Evolutionary conservation across 2,888 invertebrate genomes (phyloP).

Genomic region (Synergus gifuensis): DNA sequence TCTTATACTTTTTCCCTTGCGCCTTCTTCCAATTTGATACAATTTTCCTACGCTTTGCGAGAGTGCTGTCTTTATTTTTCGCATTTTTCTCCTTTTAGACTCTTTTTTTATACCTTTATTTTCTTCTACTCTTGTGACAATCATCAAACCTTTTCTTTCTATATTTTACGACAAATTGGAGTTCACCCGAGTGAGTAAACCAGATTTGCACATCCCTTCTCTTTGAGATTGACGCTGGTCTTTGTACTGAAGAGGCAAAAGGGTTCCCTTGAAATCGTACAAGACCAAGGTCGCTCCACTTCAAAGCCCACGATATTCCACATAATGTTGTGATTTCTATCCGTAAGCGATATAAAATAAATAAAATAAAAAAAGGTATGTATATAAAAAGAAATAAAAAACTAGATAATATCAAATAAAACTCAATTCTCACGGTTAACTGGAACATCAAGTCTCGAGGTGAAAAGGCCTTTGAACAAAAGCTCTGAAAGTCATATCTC

Average conservation of each 20-base stretch:
- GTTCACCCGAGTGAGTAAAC: conserved; percentile 30
- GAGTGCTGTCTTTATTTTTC: neutral
- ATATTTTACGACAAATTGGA: conserved; percentile 4
- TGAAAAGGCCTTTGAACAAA: neutral
- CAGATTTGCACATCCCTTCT: conserved; percentile 34
- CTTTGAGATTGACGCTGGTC: conserved; percentile 4
- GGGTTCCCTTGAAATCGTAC: conserved; percentile 32
- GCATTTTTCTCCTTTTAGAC: neutral
- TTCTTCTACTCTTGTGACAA: neutral
- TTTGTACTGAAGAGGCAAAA: conserved; percentile 27
- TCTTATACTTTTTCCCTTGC: neutral
- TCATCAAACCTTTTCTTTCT: conserved; percentile 38
- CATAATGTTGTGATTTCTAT: neutral
- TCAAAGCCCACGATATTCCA: conserved; percentile 10
- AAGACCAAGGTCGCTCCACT: conserved; percentile 20
- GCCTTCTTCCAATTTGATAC: neutral
- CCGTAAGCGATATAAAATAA: neutral
- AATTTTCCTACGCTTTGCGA: neutral
- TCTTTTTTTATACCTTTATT: neutral
- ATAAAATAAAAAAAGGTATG: neutral
- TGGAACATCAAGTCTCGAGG: neutral
- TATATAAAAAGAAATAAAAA: neutral
- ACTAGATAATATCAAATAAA: neutral
- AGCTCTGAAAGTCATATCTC: neutral
- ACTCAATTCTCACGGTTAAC: conserved; percentile 2